phyloP scores from a whole-genome alignment of 2,888 invertebrate species.

The Pasiphila rectangulata region DNA sequence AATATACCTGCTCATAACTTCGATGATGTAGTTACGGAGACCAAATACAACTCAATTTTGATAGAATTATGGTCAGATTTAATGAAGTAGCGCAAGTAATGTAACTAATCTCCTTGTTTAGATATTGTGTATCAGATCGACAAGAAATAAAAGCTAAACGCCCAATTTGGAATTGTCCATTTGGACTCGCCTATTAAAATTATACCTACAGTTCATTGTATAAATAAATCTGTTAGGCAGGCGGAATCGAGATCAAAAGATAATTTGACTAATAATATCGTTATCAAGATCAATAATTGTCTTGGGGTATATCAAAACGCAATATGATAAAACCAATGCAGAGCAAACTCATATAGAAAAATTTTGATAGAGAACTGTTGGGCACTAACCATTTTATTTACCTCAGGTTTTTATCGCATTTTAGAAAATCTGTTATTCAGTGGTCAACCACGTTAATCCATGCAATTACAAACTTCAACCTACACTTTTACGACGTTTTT shows the following conservation, averaged over 20 bases:
- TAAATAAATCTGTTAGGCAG: conserved; percentile 1
- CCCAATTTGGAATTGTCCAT: conserved; percentile 19
- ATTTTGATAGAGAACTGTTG: too few relatives aligned
- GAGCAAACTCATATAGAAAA: too few relatives aligned
- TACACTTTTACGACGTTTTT: too few relatives aligned
- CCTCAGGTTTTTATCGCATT: too few relatives aligned
- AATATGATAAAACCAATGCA: too few relatives aligned
- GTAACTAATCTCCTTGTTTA: conserved; percentile 14
- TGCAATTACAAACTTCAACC: too few relatives aligned
- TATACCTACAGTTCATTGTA: neutral
- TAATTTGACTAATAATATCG: conserved; percentile 5
- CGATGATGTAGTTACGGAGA: neutral
- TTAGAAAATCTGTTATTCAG: too few relatives aligned
- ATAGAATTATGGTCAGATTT: conserved; percentile 15
- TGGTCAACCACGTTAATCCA: too few relatives aligned
- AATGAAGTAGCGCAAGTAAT: conserved; percentile 17
- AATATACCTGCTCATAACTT: too few relatives aligned
- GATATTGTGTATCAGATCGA: conserved; percentile 13
- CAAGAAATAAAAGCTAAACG: conserved; percentile 8
- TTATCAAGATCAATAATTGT: conserved; percentile 7
- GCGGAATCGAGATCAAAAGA: conserved; percentile 4
- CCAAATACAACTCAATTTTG: neutral
- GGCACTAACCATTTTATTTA: too few relatives aligned
- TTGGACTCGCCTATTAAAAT: neutral
- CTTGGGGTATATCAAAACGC: too few relatives aligned